Conservation (phyloP, 2,888 invertebrate species). For the Lamproptera curius region DNA sequence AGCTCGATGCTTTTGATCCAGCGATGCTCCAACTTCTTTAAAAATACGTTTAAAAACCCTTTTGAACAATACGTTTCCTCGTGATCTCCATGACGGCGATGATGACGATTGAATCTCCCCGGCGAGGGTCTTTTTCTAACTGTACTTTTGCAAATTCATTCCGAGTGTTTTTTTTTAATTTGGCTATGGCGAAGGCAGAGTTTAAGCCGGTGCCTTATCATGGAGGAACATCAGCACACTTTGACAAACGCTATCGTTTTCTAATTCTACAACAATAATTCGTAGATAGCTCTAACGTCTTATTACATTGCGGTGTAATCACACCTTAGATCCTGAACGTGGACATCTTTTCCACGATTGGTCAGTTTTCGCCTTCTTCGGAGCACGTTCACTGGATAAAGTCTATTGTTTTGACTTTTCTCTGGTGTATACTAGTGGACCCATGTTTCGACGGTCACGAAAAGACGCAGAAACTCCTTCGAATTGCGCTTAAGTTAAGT, state of each 20-base stretch:
- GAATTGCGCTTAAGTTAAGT: slow-evolving; percentile 35
- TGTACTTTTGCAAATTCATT: neutral
- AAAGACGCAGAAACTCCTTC: slow-evolving; percentile 35
- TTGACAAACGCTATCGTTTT: too few species aligned
- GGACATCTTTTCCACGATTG: neutral
- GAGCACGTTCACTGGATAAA: slow-evolving; percentile 3
- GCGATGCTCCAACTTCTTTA: too few species aligned
- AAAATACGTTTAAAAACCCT: too few species aligned
- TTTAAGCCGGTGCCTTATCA: neutral
- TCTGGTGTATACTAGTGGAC: slow-evolving; percentile 36
- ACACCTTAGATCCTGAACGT: neutral
- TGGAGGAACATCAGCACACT: too few species aligned
- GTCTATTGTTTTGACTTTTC: slow-evolving; percentile 27
- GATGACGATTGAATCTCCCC: neutral
- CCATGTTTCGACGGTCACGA: slow-evolving; percentile 37
- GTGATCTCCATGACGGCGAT: too few species aligned
- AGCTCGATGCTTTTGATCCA: neutral
- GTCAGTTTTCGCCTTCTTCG: neutral
- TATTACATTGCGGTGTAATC: neutral
- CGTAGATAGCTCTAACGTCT: neutral
- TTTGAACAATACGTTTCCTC: too few species aligned
- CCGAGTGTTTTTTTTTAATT: neutral
- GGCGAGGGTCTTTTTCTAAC: neutral
- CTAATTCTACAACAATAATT: neutral
- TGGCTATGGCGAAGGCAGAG: neutral